Evolutionary conservation across 2,888 invertebrate genomes (phyloP).

Genomic region (Lasioglossum zephyrum): DNA sequence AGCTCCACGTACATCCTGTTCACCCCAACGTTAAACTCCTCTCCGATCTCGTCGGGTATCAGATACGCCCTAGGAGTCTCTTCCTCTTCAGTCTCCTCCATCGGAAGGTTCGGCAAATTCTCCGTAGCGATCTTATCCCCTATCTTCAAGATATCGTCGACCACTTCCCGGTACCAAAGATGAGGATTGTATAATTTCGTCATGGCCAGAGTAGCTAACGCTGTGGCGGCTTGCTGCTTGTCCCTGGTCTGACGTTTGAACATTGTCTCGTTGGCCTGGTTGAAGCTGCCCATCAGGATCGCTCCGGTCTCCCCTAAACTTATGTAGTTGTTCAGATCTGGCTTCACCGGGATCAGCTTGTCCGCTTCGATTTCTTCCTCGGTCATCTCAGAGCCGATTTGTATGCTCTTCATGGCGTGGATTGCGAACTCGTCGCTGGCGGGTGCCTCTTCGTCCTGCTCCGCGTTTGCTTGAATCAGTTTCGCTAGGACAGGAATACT

Average conservation of each 20-base stretch:
- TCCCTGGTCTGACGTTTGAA: slow-evolving; percentile 83
- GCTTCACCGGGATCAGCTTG: slow-evolving; percentile 77
- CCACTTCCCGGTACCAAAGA: slow-evolving; percentile 87
- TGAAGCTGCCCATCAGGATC: slow-evolving; percentile 75
- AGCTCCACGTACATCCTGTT: slow-evolving; percentile 83
- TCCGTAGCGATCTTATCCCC: slow-evolving; percentile 85
- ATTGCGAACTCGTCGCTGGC: slow-evolving; percentile 73
- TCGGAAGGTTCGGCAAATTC: slow-evolving; percentile 85
- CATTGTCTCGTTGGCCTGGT: slow-evolving; percentile 82
- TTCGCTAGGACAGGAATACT: slow-evolving; percentile 79
- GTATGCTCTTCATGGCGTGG: slow-evolving; percentile 72
- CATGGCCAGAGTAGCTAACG: slow-evolving; percentile 87
- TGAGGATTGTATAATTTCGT: slow-evolving; percentile 86
- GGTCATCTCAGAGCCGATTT: slow-evolving; percentile 73
- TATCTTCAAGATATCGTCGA: slow-evolving; percentile 85
- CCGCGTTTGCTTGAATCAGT: slow-evolving; percentile 77
- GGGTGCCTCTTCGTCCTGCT: slow-evolving; percentile 41
- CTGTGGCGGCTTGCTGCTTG: slow-evolving; percentile 86
- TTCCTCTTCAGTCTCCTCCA: slow-evolving; percentile 86
- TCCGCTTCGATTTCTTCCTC: slow-evolving; percentile 78
- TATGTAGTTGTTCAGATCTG: slow-evolving; percentile 83
- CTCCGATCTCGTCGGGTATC: slow-evolving; percentile 82
- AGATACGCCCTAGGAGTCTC: slow-evolving; percentile 83
- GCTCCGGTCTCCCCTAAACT: slow-evolving; percentile 82
- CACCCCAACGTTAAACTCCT: slow-evolving; percentile 84